Evolutionary conservation across 2,797 vertebrate species (phyloP).

Genomic region (Sitta carolinensis): DNA sequence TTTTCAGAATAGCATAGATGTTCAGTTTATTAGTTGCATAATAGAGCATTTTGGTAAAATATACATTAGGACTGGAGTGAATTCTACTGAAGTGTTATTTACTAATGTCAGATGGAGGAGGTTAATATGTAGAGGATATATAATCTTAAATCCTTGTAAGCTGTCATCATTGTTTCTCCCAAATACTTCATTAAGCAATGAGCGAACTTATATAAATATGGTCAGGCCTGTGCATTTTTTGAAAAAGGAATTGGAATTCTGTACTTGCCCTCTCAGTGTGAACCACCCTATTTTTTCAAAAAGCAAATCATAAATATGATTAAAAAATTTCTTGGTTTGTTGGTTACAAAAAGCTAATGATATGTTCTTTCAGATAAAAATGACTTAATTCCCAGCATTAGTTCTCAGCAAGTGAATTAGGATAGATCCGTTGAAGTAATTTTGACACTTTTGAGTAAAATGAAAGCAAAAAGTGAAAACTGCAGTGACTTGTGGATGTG

Average conservation of each 20-base stretch:
- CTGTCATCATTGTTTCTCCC: neutral
- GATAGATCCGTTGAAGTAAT: neutral
- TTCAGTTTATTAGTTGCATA: neutral
- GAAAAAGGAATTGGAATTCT: conserved; percentile 33
- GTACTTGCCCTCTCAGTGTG: neutral
- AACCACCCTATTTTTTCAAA: neutral
- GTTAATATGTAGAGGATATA: neutral
- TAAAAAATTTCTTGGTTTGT: neutral
- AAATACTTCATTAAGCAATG: neutral
- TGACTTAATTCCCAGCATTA: neutral
- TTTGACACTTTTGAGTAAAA: neutral
- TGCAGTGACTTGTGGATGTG: neutral
- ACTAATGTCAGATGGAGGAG: neutral
- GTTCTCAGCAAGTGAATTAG: neutral
- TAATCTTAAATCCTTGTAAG: neutral
- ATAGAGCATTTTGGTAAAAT: neutral
- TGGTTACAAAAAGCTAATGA: neutral
- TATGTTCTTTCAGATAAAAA: neutral
- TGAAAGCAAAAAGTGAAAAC: neutral
- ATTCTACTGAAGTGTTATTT: neutral
- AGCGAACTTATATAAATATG: neutral
- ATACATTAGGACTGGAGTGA: neutral
- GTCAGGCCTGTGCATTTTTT: neutral
- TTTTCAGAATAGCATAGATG: neutral
- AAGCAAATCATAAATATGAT: neutral